These are phyloP conservation scores for Oenanthe oenanthe DNA, from an alignment of 2,113 vertebrate genomes.

Conservation along the genomic window DNA sequence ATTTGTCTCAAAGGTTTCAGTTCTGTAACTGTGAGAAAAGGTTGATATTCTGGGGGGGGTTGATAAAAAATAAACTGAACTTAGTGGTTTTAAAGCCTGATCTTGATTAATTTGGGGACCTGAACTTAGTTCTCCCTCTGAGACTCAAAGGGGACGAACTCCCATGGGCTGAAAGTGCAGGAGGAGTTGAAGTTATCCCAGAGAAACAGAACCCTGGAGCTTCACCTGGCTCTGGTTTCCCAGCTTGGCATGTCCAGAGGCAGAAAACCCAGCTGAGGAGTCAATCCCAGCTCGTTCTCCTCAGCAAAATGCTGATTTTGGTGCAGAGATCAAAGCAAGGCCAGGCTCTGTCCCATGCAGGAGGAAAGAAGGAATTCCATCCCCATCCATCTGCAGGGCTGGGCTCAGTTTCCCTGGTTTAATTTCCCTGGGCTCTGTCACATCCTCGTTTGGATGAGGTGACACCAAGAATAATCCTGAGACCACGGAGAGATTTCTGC, in stretches of 20 bases:
- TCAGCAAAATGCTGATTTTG: not conserved
- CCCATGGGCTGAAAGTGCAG: not conserved
- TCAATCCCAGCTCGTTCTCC: not conserved
- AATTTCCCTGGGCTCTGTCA: not conserved
- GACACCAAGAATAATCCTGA: not conserved
- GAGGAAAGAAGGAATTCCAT: not conserved
- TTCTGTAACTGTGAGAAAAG: not conserved
- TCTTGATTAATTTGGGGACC: not conserved
- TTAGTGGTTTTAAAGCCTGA: not conserved
- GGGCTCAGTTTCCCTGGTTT: fast-evolving
- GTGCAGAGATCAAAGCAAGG: not conserved
- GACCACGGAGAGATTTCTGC: not conserved
- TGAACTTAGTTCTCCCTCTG: not conserved
- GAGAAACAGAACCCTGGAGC: not conserved
- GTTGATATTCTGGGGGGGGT: not conserved
- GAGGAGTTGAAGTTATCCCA: not conserved
- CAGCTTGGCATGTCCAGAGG: not conserved
- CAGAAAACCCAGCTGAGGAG: not conserved
- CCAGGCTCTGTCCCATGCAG: fast-evolving
- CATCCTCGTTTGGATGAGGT: not conserved
- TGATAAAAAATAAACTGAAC: not conserved
- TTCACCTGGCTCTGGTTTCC: not conserved
- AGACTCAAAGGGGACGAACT: not conserved
- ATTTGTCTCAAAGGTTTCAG: not conserved
- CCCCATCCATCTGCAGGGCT: not conserved